A percentile compares a stretch with the other conserved stretches of the same genome.
Conservation (phyloP, 2,113 vertebrate genomes). For the Tylochromis polylepis region DNA sequence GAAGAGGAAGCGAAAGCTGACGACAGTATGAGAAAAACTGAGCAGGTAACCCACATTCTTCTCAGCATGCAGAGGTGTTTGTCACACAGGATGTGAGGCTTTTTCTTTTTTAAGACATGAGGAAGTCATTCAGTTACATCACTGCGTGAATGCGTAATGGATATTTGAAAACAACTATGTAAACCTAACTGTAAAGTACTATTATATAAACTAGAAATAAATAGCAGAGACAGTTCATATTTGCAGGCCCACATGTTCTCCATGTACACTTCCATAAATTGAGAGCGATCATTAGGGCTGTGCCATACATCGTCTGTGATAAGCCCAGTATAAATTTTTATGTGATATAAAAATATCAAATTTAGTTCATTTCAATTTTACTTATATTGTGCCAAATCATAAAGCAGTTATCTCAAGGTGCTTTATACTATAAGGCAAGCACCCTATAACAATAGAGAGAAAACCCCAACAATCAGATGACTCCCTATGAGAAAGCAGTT, state of each 20-base stretch:
- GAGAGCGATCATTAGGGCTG: background rate
- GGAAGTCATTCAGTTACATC: background rate
- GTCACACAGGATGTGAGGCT: background rate
- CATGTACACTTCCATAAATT: background rate
- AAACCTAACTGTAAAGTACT: background rate
- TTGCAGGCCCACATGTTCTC: background rate
- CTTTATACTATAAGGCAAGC: background rate
- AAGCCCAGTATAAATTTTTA: background rate
- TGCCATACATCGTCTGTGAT: background rate
- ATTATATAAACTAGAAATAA: background rate
- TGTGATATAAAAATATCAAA: background rate
- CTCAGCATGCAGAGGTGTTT: background rate
- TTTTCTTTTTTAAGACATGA: background rate
- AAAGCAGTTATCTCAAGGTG: background rate
- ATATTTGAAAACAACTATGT: background rate
- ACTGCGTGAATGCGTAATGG: background rate
- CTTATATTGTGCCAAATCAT: background rate
- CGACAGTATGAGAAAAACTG: background rate
- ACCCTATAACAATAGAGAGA: background rate
- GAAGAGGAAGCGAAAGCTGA: background rate
- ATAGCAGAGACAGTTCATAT: background rate
- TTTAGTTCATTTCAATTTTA: background rate
- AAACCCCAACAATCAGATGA: background rate
- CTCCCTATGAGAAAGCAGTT: background rate
- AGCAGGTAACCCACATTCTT: background rate